phyloP scores from a whole-genome alignment of 2,888 invertebrate species.

The Plebejus argus region DNA sequence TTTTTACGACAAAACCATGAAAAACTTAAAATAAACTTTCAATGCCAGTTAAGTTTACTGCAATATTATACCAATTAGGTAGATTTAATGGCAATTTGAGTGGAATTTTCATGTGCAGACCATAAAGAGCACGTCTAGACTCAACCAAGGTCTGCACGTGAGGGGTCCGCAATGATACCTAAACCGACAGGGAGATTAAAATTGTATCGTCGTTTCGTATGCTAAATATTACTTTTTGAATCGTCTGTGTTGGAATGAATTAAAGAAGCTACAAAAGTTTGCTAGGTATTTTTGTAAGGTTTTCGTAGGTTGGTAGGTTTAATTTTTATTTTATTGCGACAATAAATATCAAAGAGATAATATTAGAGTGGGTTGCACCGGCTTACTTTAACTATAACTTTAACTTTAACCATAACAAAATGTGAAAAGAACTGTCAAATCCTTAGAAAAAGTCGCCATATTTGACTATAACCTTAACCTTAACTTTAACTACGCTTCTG shows the following conservation, averaged over 20 bases:
- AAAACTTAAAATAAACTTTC: not conserved
- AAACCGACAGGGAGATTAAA: conserved; percentile 16
- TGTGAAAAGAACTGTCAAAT: no score
- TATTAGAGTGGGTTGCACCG: no score
- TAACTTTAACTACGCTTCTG: no score
- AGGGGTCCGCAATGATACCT: conserved; percentile 10
- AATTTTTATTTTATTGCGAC: not conserved
- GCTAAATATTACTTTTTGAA: not conserved
- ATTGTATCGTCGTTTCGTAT: conserved; percentile 15
- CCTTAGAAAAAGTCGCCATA: no score
- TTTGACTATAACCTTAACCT: no score
- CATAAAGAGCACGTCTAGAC: conserved; percentile 13
- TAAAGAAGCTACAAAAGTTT: not conserved
- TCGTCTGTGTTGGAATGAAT: not conserved
- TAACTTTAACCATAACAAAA: no score
- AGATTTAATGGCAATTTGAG: not conserved
- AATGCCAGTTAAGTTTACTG: not conserved
- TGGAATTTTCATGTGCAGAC: not conserved
- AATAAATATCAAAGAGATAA: no score
- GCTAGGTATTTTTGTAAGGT: not conserved
- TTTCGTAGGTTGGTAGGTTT: not conserved
- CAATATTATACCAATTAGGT: not conserved
- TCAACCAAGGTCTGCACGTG: conserved; percentile 6
- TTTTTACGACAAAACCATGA: not conserved
- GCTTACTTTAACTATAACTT: no score